Percentiles rank a stretch among this genome's conserved stretches.
Evolutionary conservation across 2,888 invertebrate genomes (phyloP).

Genomic region (Nomada goodeniana): DNA sequence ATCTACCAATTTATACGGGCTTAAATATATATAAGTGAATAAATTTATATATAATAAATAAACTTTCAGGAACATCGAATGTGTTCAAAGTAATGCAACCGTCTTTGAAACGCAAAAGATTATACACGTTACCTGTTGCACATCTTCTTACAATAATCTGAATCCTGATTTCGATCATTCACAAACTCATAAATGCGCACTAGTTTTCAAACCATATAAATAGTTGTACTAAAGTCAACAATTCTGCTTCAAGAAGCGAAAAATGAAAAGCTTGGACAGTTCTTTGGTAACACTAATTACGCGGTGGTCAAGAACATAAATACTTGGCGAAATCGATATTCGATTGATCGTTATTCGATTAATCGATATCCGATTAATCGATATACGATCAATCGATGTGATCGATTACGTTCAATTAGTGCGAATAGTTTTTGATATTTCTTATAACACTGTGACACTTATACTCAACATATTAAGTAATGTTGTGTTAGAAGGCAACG

Average conservation of each 20-base stretch:
- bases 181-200: neutral
- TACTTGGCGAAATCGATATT: slow-evolving; percentile 1
- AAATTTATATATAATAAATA: too few relatives aligned
- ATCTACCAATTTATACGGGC: neutral
- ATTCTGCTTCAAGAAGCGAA: neutral
- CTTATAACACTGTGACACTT: neutral
- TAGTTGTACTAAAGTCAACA: neutral
- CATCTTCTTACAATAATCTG: neutral
- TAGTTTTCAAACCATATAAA: neutral
- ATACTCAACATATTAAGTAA: slow-evolving; percentile 9
- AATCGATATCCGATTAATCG: neutral
- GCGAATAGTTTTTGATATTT: neutral
- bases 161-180: neutral
- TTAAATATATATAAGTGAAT: neutral
- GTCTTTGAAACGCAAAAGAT: neutral
- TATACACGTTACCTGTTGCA: neutral
- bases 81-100: slow-evolving; percentile 2
- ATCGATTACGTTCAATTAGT: neutral
- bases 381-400: neutral
- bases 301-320: neutral
- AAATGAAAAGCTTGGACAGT: slow-evolving; percentile 18
- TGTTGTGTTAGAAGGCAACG: slow-evolving; percentile 28
- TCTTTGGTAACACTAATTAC: slow-evolving; percentile 4
- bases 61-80: slow-evolving; percentile 7
- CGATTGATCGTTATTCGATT: slow-evolving; percentile 10